These are phyloP conservation scores for Lateolabrax maculatus DNA, from an alignment of 2,797 vertebrate species.

Conservation along the genomic window DNA sequence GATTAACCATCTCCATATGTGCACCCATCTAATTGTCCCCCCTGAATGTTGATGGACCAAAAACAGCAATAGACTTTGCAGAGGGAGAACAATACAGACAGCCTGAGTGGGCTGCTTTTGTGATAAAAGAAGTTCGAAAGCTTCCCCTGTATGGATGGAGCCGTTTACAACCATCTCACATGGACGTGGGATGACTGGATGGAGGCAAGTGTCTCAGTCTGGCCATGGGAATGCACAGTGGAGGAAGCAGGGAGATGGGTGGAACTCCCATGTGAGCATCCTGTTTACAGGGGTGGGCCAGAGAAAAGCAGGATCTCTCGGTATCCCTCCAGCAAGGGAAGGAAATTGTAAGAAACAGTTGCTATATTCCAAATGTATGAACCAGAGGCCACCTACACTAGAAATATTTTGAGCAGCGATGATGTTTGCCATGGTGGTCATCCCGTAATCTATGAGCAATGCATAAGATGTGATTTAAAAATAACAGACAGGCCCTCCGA, in stretches of 20 bases:
- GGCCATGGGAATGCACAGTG: conserved; percentile 55
- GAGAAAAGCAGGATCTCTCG: conserved; percentile 37
- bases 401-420: conserved; percentile 56
- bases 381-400: conserved; percentile 52
- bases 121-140: conserved; percentile 50
- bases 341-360: conserved; percentile 46
- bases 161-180: conserved; percentile 53
- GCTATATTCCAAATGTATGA: conserved; percentile 50
- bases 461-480: conserved; percentile 56
- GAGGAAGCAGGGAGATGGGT: conserved; percentile 64
- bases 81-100: conserved; percentile 56
- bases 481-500: conserved; percentile 53
- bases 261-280: conserved; percentile 72
- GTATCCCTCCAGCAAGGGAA: conserved; percentile 29
- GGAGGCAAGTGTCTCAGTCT: conserved; percentile 31
- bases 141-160: conserved; percentile 33
- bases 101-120: conserved; percentile 56
- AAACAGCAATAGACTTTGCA: conserved; percentile 41
- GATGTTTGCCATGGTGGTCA: conserved; percentile 68
- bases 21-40: conserved; percentile 55
- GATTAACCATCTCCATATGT: conserved; percentile 70
- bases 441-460: conserved; percentile 54
- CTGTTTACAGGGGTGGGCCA: conserved; percentile 73
- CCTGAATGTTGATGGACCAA: conserved; percentile 40
- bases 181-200: conserved; percentile 48